Percentiles rank a stretch among this genome's conserved stretches.
Conservation (phyloP, 2,113 vertebrate genomes). For the Muntiacus reevesi region DNA sequence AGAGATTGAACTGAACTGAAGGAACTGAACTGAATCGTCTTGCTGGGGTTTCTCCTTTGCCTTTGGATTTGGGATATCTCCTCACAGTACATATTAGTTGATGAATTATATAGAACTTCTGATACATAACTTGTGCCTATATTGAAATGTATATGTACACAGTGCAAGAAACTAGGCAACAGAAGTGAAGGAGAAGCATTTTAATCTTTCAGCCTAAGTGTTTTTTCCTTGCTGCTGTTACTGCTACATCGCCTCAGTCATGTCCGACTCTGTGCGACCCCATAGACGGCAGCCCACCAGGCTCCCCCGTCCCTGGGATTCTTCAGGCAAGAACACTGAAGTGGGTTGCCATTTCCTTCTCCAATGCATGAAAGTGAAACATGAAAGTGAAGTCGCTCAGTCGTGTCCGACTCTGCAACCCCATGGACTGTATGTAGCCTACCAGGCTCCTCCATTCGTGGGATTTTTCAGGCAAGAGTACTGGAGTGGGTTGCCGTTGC, state of each 20-base stretch:
- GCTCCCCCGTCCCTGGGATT: rapidly evolving
- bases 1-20: too few relatives aligned
- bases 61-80: not conserved
- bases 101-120: not conserved
- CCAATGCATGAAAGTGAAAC: rapidly evolving
- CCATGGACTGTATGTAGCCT: not conserved
- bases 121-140: not conserved
- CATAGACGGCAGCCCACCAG: not conserved
- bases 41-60: not conserved
- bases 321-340: not conserved
- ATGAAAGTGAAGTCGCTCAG: not conserved
- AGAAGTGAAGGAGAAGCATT: not conserved
- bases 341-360: not conserved
- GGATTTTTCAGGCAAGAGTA: not conserved
- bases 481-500: not conserved
- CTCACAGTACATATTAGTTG: not conserved
- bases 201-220: not conserved
- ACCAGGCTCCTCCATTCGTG: rapidly evolving
- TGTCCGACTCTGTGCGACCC: rapidly evolving
- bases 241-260: not conserved
- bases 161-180: not conserved
- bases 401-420: rapidly evolving
- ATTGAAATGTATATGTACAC: rapidly evolving
- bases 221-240: not conserved
- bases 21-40: too few relatives aligned